These are phyloP conservation scores for Drosophila melanica DNA, from an alignment of 1,140 invertebrate species.

Conservation along the genomic window DNA sequence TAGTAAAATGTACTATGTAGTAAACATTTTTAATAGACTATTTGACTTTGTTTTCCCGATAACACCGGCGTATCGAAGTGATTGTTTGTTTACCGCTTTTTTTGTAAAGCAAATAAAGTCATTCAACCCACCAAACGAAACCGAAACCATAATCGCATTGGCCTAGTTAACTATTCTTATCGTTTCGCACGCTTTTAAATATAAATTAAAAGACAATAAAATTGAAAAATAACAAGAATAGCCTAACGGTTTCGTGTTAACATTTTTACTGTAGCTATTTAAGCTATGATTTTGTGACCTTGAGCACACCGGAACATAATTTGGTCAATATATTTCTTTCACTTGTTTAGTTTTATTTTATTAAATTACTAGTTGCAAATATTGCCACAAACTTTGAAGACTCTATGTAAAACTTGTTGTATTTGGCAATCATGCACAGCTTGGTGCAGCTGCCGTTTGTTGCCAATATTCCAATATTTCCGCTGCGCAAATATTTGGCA, in stretches of 20 bases:
- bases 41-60: not conserved
- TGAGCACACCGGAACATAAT: constrained; percentile 7
- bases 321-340: constrained; percentile 10
- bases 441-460: constrained; percentile 18
- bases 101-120: constrained; percentile 29
- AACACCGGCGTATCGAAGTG: not conserved
- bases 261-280: constrained; percentile 1
- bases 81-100: constrained; percentile 4
- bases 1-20: not conserved
- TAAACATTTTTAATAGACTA: not conserved
- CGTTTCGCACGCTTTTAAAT: constrained; percentile 13
- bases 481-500: constrained; percentile 46
- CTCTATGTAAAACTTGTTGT: not conserved
- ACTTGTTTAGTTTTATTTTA: not conserved
- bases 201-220: constrained; percentile 11
- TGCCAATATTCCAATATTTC: constrained; percentile 44
- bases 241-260: not conserved
- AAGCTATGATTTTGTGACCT: constrained; percentile 14
- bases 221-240: not conserved
- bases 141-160: constrained; percentile 28
- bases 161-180: not conserved
- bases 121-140: constrained; percentile 36
- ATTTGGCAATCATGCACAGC: constrained; percentile 7
- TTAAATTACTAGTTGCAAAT: not conserved
- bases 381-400: not conserved